phyloP scores from a whole-genome alignment of 2,113 vertebrate genomes.

The Theropithecus gelada region DNA sequence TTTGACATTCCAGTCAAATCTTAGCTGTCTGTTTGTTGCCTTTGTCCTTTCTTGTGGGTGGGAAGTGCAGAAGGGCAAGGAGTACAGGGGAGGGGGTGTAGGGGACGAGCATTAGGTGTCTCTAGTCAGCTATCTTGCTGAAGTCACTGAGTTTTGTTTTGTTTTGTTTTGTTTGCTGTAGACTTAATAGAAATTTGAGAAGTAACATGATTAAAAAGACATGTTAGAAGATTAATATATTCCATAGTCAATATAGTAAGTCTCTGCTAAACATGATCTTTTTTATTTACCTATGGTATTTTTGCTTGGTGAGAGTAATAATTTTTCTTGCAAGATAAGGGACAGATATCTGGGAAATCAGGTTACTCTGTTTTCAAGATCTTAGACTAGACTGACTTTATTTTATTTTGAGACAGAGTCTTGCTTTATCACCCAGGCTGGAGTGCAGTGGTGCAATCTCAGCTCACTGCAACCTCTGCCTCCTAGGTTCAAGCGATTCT shows the following conservation, averaged over 20 bases:
- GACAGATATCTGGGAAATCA: constrained; percentile 1
- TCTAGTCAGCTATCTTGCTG: not conserved
- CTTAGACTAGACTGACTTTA: not conserved
- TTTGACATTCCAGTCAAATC: not conserved
- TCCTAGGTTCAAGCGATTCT: not conserved
- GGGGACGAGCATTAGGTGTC: not conserved
- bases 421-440: not conserved
- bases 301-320: constrained; percentile 29
- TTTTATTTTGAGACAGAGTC: not conserved
- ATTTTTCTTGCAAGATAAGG: constrained; percentile 48
- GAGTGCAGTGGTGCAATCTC: not conserved
- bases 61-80: too few relatives aligned
- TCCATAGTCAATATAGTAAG: not conserved
- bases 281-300: constrained; percentile 20
- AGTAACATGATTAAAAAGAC: not conserved
- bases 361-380: constrained; percentile 11
- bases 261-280: not conserved
- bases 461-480: not conserved
- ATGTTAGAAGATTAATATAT: not conserved
- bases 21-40: not conserved
- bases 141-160: not conserved
- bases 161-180: not conserved
- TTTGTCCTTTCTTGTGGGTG: not conserved
- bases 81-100: too few relatives aligned
- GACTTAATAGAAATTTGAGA: not conserved